Evolutionary conservation across 23 tunicate genomes (phyloP).

Genomic region (Phallusia fumigata): DNA sequence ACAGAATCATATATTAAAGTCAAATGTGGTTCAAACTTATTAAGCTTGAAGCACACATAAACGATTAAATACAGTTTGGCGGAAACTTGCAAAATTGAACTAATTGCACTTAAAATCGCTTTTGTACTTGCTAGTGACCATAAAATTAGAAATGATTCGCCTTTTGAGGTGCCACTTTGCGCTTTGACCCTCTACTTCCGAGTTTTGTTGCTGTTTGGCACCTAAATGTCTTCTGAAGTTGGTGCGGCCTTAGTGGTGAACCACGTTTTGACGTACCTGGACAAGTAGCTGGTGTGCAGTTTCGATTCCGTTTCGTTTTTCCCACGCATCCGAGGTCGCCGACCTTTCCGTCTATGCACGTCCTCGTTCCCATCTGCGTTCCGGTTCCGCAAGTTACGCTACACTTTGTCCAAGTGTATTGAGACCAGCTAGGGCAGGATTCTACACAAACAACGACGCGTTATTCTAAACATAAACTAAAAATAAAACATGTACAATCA

Average conservation of each 20-base stretch:
- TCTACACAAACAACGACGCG: not conserved
- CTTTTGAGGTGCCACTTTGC: too few relatives aligned
- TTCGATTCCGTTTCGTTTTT: not conserved
- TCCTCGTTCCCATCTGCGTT: slow-evolving; percentile 12
- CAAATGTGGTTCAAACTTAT: too few relatives aligned
- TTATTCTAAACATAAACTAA: too few relatives aligned
- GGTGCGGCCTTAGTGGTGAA: too few relatives aligned
- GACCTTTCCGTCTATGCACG: slow-evolving; percentile 14
- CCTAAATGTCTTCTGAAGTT: too few relatives aligned
- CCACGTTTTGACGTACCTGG: not conserved
- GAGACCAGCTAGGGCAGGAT: slow-evolving; percentile 7
- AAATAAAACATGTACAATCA: too few relatives aligned
- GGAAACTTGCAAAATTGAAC: too few relatives aligned
- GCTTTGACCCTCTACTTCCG: too few relatives aligned
- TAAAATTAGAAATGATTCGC: too few relatives aligned
- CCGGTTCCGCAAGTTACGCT: slow-evolving; percentile 24
- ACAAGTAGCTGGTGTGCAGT: slow-evolving; percentile 8
- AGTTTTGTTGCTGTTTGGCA: too few relatives aligned
- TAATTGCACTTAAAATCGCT: too few relatives aligned
- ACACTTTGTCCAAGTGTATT: slow-evolving; percentile 14
- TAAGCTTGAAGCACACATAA: not conserved
- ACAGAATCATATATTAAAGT: not conserved
- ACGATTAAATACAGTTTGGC: not conserved
- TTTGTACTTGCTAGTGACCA: too few relatives aligned
- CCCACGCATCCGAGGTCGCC: slow-evolving; percentile 19